Base-by-base conservation (phyloP, 2,888 invertebrate genomes). In the Drosophila rellima region DNA sequence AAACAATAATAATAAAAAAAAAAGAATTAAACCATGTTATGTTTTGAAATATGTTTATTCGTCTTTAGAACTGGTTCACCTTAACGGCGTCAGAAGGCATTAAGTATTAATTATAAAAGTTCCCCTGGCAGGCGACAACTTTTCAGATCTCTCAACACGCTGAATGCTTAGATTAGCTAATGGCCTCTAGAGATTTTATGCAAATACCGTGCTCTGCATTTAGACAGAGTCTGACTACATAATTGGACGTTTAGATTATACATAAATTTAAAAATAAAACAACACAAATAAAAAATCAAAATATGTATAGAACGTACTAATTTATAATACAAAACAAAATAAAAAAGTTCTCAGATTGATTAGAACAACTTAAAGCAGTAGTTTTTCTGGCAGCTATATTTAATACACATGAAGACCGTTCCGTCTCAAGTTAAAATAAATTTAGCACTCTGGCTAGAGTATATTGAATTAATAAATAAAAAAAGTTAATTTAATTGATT, bases 201-300 rank as follows among this genome's bases (percentile, higher is more conserved):
- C 78, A 61, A 78, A 75, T 75, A 31, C 1, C n/a, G 18, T 76
- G 75, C 74, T 76, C 78, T 78, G 78, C 61, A 78, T 78, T 76
- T 70, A 29, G 70, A 65, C 74, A 73, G 59, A 51, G 45, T 39
- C 57, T 55, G 73, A 59, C 62, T 62, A 60, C 55, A 75, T 75
- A 57, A 73, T 73, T 61, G 35, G 20, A 44, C 33, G n/a, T 64
- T 72, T 55, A 65, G 56, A 78, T 68, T 78, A 35, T 59, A 11
- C 39, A 69, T 57, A 61, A 60, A 69, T 54, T 47, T 39, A 40
- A 26, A 45, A 54, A 37, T 35, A 55, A 10, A 20, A 39, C 33
- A 44, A 20, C 6, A 33, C n/a, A 44, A 18, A 45, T 17, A 42
- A 5, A 23, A 18, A 26, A n/a, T 20, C 18, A 11, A 1, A 31